phyloP scores from a whole-genome alignment of 92 coral and sea anemone species.

The Palythoa grandiflora region DNA sequence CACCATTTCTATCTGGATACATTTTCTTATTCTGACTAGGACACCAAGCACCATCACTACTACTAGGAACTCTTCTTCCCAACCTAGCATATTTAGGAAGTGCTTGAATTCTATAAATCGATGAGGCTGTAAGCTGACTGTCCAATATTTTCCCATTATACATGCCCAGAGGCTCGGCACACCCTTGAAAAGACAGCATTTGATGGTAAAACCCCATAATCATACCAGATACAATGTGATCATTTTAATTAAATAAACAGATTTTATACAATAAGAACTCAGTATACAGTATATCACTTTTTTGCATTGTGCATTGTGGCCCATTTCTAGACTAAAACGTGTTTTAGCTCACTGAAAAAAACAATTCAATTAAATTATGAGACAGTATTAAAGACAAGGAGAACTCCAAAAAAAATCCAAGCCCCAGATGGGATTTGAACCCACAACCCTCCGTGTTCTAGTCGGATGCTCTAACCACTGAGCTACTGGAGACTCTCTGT shows the following conservation, averaged over 20 bases:
- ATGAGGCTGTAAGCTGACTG: slow-evolving; percentile 65
- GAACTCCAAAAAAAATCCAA: too few relatives aligned
- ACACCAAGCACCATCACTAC: slow-evolving; percentile 96
- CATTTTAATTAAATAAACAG: not conserved
- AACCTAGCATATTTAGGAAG: slow-evolving; percentile 69
- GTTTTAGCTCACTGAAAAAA: too few relatives aligned
- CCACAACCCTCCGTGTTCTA: too few relatives aligned
- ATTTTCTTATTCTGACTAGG: slow-evolving; percentile 41
- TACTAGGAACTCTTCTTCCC: slow-evolving; percentile 29
- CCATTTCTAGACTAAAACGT: too few relatives aligned
- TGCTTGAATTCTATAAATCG: not conserved
- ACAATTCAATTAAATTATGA: too few relatives aligned
- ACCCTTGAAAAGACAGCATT: slow-evolving; percentile 41
- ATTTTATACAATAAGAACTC: not conserved
- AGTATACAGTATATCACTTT: not conserved
- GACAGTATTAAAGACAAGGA: too few relatives aligned
- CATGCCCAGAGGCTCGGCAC: slow-evolving; percentile 79
- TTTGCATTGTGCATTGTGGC: too few relatives aligned
- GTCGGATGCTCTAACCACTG: too few relatives aligned
- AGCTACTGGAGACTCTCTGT: too few relatives aligned
- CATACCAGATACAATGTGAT: not conserved
- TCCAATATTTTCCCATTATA: slow-evolving; percentile 75
- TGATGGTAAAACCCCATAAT: not conserved
- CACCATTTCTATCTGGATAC: slow-evolving; percentile 33
- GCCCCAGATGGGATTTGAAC: too few relatives aligned